A percentile compares a stretch with the other conserved stretches of the same genome.
These are phyloP conservation scores for Ametastegia equiseti DNA, from an alignment of 2,888 invertebrate genomes.

Conservation along the genomic window DNA sequence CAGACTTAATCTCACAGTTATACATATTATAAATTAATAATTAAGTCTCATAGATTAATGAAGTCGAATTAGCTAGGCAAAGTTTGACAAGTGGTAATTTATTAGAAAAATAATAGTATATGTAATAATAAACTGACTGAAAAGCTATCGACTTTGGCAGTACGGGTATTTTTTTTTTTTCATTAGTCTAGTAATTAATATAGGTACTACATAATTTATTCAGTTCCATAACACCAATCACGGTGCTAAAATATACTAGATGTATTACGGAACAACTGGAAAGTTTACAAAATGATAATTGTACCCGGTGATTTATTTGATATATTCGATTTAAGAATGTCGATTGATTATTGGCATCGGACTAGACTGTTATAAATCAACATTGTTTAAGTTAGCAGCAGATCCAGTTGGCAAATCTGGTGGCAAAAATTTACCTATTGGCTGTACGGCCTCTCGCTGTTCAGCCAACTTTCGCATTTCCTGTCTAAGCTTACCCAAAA, in stretches of 20 bases:
- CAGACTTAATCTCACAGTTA: constrained; percentile 18
- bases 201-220: constrained; percentile 12
- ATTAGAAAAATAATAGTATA: neutral
- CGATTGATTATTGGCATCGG: neutral
- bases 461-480: constrained; percentile 90
- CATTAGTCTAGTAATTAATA: neutral
- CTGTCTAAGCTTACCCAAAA: constrained; percentile 88
- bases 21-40: neutral
- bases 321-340: neutral
- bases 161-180: neutral
- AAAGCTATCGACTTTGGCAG: constrained; percentile 30
- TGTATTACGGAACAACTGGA: constrained; percentile 11
- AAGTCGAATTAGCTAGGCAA: neutral
- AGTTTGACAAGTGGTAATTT: neutral
- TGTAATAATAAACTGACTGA: neutral
- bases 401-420: constrained; percentile 84
- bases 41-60: constrained; percentile 9
- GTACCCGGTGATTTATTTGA: neutral
- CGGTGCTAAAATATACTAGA: constrained; percentile 15
- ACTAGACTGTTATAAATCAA: constrained; percentile 80
- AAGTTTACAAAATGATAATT: neutral
- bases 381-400: constrained; percentile 87
- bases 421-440: constrained; percentile 81
- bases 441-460: constrained; percentile 77
- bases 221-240: constrained; percentile 14